Evolutionary conservation across 2,888 invertebrate genomes (phyloP).

Genomic region (Chrysodeixis includens): DNA sequence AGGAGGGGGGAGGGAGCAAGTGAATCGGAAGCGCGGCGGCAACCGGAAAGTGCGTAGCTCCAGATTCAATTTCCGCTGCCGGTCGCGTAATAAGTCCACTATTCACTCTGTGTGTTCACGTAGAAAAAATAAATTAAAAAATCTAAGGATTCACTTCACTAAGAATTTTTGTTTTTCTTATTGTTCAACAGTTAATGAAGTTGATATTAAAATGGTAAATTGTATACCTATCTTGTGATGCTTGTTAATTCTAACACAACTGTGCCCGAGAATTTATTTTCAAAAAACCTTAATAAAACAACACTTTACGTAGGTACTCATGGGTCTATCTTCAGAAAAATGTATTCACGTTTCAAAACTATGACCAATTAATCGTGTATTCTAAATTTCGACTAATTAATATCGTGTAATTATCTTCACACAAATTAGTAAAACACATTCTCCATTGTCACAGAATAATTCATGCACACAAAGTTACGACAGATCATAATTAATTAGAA

Average conservation of each 20-base stretch:
- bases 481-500: conserved; percentile 57
- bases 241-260: too few relatives aligned
- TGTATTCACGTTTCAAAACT: too few relatives aligned
- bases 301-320: too few relatives aligned
- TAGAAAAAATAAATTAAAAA: conserved; percentile 62
- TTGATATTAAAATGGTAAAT: background rate
- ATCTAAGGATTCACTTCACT: conserved; percentile 32
- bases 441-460: conserved; percentile 4
- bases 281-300: too few relatives aligned
- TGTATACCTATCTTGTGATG: background rate
- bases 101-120: conserved; percentile 76
- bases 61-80: conserved; percentile 87
- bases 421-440: conserved; percentile 4
- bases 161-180: conserved; percentile 29
- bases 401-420: background rate
- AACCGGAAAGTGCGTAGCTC: conserved; percentile 86
- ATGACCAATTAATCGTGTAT: too few relatives aligned
- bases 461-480: conserved; percentile 61
- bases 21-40: conserved; percentile 77
- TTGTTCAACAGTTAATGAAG: conserved; percentile 18
- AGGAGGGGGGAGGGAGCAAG: conserved; percentile 63
- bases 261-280: too few relatives aligned
- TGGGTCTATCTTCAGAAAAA: too few relatives aligned
- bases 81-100: conserved; percentile 84
- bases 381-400: background rate